Evolutionary conservation across 2,888 invertebrate species (phyloP).

Genomic region (Nebria brevicollis): DNA sequence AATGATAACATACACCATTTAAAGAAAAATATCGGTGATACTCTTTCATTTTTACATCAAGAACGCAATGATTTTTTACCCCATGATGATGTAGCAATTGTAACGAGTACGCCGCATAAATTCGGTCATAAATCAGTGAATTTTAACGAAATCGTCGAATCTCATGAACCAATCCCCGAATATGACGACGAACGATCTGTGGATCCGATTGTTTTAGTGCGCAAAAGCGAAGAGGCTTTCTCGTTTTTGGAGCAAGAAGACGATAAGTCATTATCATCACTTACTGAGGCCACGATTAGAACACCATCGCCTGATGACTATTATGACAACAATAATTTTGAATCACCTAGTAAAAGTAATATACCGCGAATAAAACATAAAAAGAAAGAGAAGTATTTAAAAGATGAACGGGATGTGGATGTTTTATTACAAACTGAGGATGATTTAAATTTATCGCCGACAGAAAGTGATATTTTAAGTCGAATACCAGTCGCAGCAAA

Average conservation of each 20-base stretch:
- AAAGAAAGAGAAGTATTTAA: conserved; percentile 53
- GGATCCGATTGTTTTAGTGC: conserved; percentile 57
- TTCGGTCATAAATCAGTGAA: conserved; percentile 26
- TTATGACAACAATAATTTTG: conserved; percentile 50
- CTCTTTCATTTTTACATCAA: conserved; percentile 61
- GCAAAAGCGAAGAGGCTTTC: conserved; percentile 61
- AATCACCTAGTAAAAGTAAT: conserved; percentile 53
- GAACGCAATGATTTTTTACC: conserved; percentile 62
- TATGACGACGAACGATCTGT: conserved; percentile 59
- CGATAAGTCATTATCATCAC: conserved; percentile 52
- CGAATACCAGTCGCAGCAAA: conserved; percentile 60
- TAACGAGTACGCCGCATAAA: conserved; percentile 37
- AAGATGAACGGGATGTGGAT: conserved; percentile 55
- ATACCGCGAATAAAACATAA: conserved; percentile 58
- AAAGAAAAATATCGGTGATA: conserved; percentile 60
- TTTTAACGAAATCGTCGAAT: conserved; percentile 32
- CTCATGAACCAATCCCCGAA: conserved; percentile 46
- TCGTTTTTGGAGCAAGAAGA: conserved; percentile 61
- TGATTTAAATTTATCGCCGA: conserved; percentile 53
- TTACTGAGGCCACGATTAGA: conserved; percentile 33
- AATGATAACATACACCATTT: conserved; percentile 52
- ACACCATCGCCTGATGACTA: conserved; percentile 10
- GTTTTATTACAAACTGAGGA: conserved; percentile 50
- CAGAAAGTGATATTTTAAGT: conserved; percentile 58
- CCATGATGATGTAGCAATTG: conserved; percentile 58